Evolutionary conservation across 1,140 invertebrate species (phyloP), one percentile per base, ranked within the genome.

Genomic region (Carposina sasakii): DNA sequence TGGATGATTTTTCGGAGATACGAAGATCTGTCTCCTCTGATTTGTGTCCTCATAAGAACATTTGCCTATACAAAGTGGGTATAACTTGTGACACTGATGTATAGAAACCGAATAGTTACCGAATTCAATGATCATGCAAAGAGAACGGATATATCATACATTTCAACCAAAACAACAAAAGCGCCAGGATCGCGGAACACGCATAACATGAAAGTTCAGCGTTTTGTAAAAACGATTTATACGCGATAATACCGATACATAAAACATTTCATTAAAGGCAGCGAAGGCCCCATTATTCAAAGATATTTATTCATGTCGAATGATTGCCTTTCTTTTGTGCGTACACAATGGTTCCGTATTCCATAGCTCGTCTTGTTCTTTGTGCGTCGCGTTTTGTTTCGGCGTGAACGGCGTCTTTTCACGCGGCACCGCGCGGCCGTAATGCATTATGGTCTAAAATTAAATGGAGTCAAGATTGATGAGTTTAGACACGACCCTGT

Each of bases 281-380:
- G 64, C 61, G 71, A 54, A 45, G 55, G 50, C 44, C 28, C 66
- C 69, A 83, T 83, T 81, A 79, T 75, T 83, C 79, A 78, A 75
- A 79, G 72, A 83, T 82, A 77, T 79, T 81, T 81, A 81, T 84
- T 81, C 76, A 76, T 77, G 76, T 78, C 77, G 76, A 84, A 84
- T 78, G 79, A 83, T 83, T 76, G 76, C 79, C 72, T 83, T 78
- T 79, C 79, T 72, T 83, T 83, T 83, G 77, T 83, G 71, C 52
- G 68, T 71, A 66, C 67, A 81, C 77, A 81, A 81, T 76, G 70
- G 70, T 57, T 64, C 60, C 67, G 69, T 72, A 71, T 75, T 76
- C 70, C 79, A 78, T 83, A 69, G 70, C 42, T 40, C 60, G 58
- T 63, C 59, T 51, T 44, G 60, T 52, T 70, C 67, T 71, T 78